Base-by-base conservation (phyloP, 2,113 vertebrate genomes). In the Corvus cornix region DNA sequence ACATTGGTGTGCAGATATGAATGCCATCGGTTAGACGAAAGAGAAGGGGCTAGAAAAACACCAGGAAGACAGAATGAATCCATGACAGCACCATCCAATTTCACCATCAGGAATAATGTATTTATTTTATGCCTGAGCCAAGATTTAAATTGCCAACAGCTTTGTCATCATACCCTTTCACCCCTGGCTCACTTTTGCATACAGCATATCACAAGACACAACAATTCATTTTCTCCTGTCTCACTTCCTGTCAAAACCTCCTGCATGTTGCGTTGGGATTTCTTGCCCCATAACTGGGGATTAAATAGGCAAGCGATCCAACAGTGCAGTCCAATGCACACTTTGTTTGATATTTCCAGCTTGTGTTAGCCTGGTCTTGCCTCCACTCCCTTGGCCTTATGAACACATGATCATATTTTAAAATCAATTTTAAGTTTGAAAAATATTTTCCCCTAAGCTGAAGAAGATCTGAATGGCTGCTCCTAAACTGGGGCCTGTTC, bases 71-170 rank as follows among this genome's bases (percentile, higher is more conserved):
- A 86, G 72, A 89, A 91, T 82, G 87, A 66, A 88, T 91, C 90
- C 23, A 46, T 58, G 84, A 96, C 78, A 84, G 81, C 44, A 78
- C 81, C 90, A 68, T 97, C 43, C 84, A 90, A 79, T 84, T 96
- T 97, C 95, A 93, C 90, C 94, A 93, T 77, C 69, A 88, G 83
- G 92, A 96, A 90, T 95, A 95, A 94, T 48, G 58, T 94, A 52
- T 82, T 96, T 96, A 90, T 97, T 80, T 64, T 94, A 80, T 78
- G 58, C 58, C 59, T 87, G 74, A 95, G 82, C 97, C 91, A 95
- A 80, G 60, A 68, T 77, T 91, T 86, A 96, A 96, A 96, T 95
- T 98, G 82, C 86, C 95, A 97, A 95, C 96, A 97, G 95, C 88
- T 93, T 97, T 96, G 87, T 96, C 84, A 91, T 92, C 52, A 87